Conservation (phyloP, 2,888 invertebrate species). For the Teleogryllus oceanicus region DNA sequence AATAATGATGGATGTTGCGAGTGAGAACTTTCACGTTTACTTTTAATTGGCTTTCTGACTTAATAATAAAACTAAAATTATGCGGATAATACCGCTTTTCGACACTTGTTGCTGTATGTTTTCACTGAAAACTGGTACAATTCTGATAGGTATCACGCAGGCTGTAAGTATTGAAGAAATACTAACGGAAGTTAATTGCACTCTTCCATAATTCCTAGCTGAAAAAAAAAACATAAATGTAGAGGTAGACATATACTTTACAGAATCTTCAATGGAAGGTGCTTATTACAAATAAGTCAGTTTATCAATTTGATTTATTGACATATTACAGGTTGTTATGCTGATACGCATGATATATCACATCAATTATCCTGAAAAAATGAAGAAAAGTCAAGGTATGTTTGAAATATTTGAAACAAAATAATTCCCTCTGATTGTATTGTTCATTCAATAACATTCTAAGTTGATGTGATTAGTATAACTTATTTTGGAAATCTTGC, state of each 20-base stretch:
- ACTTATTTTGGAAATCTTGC: not conserved
- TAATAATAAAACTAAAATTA: not conserved
- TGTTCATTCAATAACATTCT: no score
- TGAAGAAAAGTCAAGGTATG: constrained; percentile 3
- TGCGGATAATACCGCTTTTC: constrained; percentile 6
- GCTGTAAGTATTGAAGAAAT: not conserved
- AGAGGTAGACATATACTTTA: no score
- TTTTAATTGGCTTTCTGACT: no score
- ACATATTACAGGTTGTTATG: not conserved
- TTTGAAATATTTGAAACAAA: not conserved
- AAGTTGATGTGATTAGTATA: no score
- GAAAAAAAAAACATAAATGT: no score
- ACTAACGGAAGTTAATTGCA: no score
- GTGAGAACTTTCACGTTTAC: no score
- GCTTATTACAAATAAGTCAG: no score
- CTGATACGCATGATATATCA: not conserved
- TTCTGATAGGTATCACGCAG: not conserved
- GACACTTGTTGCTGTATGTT: not conserved
- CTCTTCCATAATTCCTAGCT: no score
- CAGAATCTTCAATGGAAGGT: no score
- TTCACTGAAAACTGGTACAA: constrained; percentile 2
- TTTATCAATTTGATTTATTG: not conserved
- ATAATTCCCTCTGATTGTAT: no score
- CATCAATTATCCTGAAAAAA: not conserved
- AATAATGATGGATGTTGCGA: no score